Conservation (phyloP, 2,888 invertebrate genomes). For the Drosophila peninsularis region DNA sequence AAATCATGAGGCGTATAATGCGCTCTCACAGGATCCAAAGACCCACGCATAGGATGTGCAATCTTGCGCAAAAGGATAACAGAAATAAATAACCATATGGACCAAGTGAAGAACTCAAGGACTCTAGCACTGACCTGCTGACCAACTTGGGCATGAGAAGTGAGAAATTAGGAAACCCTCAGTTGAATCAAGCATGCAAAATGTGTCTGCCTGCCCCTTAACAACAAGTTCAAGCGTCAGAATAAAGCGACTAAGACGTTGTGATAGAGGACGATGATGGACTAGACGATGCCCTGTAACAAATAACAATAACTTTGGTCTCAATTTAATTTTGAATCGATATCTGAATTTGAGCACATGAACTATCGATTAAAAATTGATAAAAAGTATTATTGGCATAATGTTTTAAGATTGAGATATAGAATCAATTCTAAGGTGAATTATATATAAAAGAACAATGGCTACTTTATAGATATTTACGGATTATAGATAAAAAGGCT, state of each 20-base stretch:
- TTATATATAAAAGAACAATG: too few relatives aligned
- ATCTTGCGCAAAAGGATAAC: constrained; percentile 80
- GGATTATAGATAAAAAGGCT: too few relatives aligned
- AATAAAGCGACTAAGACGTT: not conserved
- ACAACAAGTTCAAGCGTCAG: constrained; percentile 62
- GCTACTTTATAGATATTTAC: too few relatives aligned
- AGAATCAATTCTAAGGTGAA: not conserved
- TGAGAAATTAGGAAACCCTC: constrained; percentile 35
- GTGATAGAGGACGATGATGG: not conserved
- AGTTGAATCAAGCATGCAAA: constrained; percentile 71
- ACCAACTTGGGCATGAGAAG: constrained; percentile 55
- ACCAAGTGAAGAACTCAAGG: constrained; percentile 5
- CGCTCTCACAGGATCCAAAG: constrained; percentile 26
- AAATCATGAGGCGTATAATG: constrained; percentile 58
- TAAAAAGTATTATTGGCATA: too few relatives aligned
- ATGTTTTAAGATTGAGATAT: not conserved
- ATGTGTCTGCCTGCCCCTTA: constrained; percentile 39
- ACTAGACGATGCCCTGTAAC: not conserved
- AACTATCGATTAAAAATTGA: too few relatives aligned
- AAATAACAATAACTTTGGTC: not conserved
- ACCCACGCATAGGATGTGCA: constrained; percentile 70
- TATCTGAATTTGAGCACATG: not conserved
- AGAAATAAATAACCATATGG: constrained; percentile 56
- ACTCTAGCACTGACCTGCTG: constrained; percentile 53
- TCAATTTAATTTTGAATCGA: too few relatives aligned